These are phyloP conservation scores for Symphodus melops DNA, from an alignment of 2,113 vertebrate species.

Conservation along the genomic window DNA sequence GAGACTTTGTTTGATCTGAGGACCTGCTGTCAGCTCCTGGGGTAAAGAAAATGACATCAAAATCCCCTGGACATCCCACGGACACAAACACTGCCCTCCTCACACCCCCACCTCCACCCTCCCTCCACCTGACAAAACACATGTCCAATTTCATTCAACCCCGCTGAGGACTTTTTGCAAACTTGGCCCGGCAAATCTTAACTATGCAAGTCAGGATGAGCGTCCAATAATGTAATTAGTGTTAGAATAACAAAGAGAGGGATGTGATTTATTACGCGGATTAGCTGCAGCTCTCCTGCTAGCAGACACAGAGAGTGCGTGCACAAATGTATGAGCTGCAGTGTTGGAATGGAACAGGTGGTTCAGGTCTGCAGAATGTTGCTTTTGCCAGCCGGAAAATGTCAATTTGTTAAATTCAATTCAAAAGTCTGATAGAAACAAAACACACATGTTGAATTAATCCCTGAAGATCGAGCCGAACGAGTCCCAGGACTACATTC, in stretches of 20 bases:
- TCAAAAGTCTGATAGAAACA: constrained; percentile 25
- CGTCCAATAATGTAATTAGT: constrained; percentile 68
- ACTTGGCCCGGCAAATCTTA: constrained; percentile 39
- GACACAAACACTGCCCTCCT: constrained; percentile 37
- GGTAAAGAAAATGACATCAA: constrained; percentile 52
- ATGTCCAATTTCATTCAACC: constrained; percentile 7
- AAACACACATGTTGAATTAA: constrained; percentile 21
- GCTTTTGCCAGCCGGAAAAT: constrained; percentile 4
- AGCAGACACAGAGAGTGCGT: constrained; percentile 6
- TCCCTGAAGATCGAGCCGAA: neutral
- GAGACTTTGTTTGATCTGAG: constrained; percentile 31
- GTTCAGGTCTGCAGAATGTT: neutral
- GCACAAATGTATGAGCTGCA: constrained; percentile 8
- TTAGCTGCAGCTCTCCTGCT: constrained; percentile 24
- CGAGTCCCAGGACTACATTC: neutral
- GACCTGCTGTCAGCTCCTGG: neutral
- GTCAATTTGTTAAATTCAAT: constrained; percentile 35
- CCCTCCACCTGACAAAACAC: constrained; percentile 68
- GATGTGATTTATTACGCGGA: constrained; percentile 55
- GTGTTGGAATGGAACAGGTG: constrained; percentile 42
- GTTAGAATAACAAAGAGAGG: constrained; percentile 60
- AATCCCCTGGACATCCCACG: constrained; percentile 26
- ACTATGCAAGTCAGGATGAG: constrained; percentile 40
- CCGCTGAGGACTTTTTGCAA: constrained; percentile 17
- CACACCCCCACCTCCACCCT: neutral